Evolutionary conservation across 2,113 vertebrate species (phyloP).

Genomic region (Acrocephalus kingi): DNA sequence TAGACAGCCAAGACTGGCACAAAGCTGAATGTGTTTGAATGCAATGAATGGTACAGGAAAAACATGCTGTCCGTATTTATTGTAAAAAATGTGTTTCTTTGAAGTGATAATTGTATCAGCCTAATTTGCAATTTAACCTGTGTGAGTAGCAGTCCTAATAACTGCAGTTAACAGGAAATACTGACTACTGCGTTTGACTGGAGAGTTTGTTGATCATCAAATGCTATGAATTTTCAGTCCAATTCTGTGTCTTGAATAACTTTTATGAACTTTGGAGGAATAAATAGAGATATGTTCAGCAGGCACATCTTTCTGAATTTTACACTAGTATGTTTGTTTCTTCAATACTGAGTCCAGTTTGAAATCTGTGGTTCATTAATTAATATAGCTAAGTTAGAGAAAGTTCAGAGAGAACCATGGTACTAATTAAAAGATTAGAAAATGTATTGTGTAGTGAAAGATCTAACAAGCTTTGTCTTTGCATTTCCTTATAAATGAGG

Average conservation of each 20-base stretch:
- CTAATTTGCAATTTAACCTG: not conserved
- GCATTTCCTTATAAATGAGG: not conserved
- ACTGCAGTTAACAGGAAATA: not conserved
- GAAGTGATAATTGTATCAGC: not conserved
- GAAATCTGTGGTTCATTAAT: not conserved
- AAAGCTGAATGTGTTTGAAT: not conserved
- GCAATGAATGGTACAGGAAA: not conserved
- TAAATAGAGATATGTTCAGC: not conserved
- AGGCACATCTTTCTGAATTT: not conserved
- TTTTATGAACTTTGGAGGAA: not conserved
- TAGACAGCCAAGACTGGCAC: not conserved
- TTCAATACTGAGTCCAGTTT: not conserved
- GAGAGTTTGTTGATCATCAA: not conserved
- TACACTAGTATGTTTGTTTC: not conserved
- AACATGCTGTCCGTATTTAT: not conserved
- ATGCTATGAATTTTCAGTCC: not conserved
- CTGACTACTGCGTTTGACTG: not conserved
- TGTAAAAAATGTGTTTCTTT: not conserved
- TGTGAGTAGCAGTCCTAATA: not conserved
- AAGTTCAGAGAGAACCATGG: not conserved
- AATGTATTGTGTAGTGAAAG: not conserved
- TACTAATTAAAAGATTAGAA: conserved; percentile 23
- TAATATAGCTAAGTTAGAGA: not conserved
- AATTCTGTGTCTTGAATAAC: not conserved
- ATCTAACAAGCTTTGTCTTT: conserved; percentile 33